Base-by-base conservation (phyloP, 2,888 invertebrate species). In the Mayetiola destructor region DNA sequence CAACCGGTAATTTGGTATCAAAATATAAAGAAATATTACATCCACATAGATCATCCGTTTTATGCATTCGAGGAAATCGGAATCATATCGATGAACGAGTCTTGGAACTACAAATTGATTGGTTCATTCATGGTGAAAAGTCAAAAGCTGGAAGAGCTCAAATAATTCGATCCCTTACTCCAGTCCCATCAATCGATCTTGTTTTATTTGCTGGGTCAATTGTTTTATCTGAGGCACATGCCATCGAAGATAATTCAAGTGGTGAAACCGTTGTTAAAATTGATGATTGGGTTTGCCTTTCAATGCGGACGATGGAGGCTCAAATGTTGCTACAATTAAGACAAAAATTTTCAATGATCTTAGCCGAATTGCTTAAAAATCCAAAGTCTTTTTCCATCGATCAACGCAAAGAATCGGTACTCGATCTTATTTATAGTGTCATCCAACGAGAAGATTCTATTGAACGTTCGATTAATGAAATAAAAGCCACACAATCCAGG, bases 51-150 rank as follows among this genome's bases (percentile, higher is more conserved):
- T 77, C 75, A 74, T 91, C 73, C 71, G 85, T 67, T 9, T 58
- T 72, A 10, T 60, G 63, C 57, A 60, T 64, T 12, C 30, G 53
- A 57, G 59, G 56, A 57, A 58, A 27, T 57, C 21, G 61, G 18
- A 60, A 56, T 14, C 63, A 62, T 12, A 29, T 63, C 0, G 64
- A 61, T 21, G 61, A 61, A 8, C 61, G 62, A 35, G 69, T 76
- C 0, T 69, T 68, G 9, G 67, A 63, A n/a, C 60, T 88, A 55
- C 82, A 85, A 0, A 80, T 83, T 12, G 85, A 90, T 64, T 95
- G 93, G 92, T 72, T 93, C 16, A 76, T 89, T 12, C 95, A 84
- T 66, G 90, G 90, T 66, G 92, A 93, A 69, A 84, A 92, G 71
- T 82, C 83, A 0, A 80, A 85, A 48, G 75, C 79, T 0, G 80